Percentiles rank a stretch among this genome's conserved stretches.
phyloP scores from a whole-genome alignment of 2,797 vertebrate species.

The Synaphobranchus kaupii region DNA sequence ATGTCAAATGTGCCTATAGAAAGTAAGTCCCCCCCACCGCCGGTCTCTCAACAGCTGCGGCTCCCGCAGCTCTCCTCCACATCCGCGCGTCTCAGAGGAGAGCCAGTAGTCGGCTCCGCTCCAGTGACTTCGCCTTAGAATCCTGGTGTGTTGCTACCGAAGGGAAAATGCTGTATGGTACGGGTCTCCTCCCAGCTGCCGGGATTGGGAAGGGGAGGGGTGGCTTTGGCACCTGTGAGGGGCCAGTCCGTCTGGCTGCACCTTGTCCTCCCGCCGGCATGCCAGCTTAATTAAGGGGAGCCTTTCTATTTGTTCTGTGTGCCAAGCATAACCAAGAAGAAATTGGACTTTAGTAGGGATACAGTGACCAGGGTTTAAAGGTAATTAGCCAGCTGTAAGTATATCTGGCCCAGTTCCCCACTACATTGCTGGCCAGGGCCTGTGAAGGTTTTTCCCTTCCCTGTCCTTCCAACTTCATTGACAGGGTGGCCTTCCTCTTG shows the following conservation, averaged over 20 bases:
- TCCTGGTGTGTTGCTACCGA: no score
- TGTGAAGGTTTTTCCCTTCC: background rate
- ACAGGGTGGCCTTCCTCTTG: background rate
- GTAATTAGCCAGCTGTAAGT: slow-evolving; percentile 11
- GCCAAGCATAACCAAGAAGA: background rate
- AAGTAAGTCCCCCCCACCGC: slow-evolving; percentile 66
- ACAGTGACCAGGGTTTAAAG: slow-evolving; percentile 1
- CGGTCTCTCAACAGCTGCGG: background rate
- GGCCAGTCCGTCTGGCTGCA: background rate
- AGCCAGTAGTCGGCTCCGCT: background rate
- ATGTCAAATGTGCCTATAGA: slow-evolving; percentile 82
- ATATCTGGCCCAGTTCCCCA: background rate
- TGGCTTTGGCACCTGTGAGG: no score
- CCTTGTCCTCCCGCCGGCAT: background rate
- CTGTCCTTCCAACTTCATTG: background rate
- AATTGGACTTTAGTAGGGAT: background rate
- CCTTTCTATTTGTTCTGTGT: background rate
- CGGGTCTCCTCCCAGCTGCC: background rate
- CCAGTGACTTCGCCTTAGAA: background rate
- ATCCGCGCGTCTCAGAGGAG: background rate
- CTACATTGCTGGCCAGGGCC: background rate
- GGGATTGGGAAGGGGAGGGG: background rate
- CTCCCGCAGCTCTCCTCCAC: background rate
- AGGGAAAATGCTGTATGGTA: no score
- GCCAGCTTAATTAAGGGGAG: slow-evolving; percentile 10